Evolutionary conservation across 2,888 invertebrate species (phyloP).

Genomic region (Punctoribates punctum): DNA sequence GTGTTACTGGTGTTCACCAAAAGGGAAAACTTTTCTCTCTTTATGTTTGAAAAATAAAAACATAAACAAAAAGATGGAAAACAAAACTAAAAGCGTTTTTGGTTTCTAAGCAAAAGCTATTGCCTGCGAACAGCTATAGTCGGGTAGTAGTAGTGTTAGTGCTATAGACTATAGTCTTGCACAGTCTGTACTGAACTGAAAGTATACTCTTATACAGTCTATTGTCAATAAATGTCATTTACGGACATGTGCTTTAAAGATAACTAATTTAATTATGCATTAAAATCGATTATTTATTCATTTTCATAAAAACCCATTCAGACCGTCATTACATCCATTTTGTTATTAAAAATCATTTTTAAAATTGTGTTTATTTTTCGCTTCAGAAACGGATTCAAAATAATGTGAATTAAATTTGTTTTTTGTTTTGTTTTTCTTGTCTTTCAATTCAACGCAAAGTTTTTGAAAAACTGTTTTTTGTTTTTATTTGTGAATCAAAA

Average conservation of each 20-base stretch:
- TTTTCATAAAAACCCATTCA: constrained; percentile 24
- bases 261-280: constrained; percentile 35
- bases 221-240: neutral
- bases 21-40: no score
- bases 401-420: no score
- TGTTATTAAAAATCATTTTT: neutral
- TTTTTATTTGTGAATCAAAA: no score
- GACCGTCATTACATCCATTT: neutral
- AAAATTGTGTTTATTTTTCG: no score
- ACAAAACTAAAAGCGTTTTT: neutral
- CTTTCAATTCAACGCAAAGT: no score
- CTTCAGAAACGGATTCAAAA: no score
- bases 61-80: neutral
- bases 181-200: neutral
- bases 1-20: neutral
- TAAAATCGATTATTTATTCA: constrained; percentile 30
- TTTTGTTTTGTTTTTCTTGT: no score
- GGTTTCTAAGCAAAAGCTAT: neutral
- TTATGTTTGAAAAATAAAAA: constrained; percentile 2
- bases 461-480: no score
- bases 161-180: neutral
- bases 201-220: no score
- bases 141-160: neutral
- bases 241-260: constrained; percentile 24
- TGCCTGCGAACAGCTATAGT: neutral